Percentiles rank a stretch among this genome's conserved stretches.
Conservation (phyloP, 2,113 vertebrate genomes). For the Pangasianodon hypophthalmus region DNA sequence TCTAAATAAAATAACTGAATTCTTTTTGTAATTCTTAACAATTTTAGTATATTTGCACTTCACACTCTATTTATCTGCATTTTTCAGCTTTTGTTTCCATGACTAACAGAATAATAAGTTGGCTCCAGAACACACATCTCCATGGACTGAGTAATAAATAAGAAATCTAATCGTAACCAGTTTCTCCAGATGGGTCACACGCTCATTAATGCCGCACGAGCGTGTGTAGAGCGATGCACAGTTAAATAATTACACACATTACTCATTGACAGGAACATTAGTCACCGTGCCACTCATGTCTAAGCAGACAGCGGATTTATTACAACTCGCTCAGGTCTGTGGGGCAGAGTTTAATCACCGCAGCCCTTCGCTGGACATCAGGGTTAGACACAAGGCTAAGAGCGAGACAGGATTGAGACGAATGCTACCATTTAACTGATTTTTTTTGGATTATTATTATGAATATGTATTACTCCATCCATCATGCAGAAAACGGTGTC, state of each 20-base stretch:
- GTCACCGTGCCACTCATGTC: slow-evolving; percentile 34
- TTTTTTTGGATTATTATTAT: background rate
- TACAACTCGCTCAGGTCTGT: background rate
- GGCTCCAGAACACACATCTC: background rate
- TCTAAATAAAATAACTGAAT: background rate
- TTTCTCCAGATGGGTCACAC: slow-evolving; percentile 19
- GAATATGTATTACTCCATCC: background rate
- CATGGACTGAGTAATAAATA: slow-evolving; percentile 17
- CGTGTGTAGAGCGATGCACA: background rate
- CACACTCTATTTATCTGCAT: background rate
- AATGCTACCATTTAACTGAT: background rate
- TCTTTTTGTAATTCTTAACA: background rate
- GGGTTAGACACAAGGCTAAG: slow-evolving; percentile 15
- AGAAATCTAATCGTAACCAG: background rate
- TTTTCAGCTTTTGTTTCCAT: background rate
- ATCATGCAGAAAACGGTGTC: background rate
- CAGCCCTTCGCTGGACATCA: background rate
- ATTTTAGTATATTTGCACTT: background rate
- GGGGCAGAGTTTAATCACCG: slow-evolving; percentile 29
- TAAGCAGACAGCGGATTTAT: slow-evolving; percentile 18
- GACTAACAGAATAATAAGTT: background rate
- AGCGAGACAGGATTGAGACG: background rate
- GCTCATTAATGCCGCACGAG: background rate
- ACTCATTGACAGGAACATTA: slow-evolving; percentile 38
- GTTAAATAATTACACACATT: slow-evolving; percentile 45